Evolutionary conservation across 2,888 invertebrate genomes (phyloP).

Genomic region (Rhorus exstirpatorius): DNA sequence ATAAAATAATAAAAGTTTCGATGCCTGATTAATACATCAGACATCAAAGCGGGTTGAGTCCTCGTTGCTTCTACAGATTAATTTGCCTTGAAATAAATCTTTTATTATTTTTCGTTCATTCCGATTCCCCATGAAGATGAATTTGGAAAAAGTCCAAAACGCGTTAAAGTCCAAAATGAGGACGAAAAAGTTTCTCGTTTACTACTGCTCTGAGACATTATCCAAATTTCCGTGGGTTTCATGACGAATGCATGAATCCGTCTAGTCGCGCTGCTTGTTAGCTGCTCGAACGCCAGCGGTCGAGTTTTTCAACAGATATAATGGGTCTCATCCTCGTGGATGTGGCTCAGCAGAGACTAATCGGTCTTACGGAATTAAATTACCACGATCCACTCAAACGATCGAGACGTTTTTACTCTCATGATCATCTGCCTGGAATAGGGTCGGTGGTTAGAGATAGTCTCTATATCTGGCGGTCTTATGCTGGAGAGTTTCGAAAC

Average conservation of each 20-base stretch:
- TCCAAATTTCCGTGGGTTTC: not conserved
- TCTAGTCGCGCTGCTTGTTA: not conserved
- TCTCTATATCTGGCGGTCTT: constrained; percentile 10
- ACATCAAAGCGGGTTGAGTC: no score
- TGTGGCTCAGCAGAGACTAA: constrained; percentile 10
- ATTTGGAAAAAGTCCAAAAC: not conserved
- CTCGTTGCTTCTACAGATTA: no score
- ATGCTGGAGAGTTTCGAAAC: constrained; percentile 27
- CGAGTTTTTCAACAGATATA: constrained; percentile 8
- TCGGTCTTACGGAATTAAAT: constrained; percentile 12
- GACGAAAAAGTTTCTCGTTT: not conserved
- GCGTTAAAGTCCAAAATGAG: not conserved
- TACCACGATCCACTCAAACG: constrained; percentile 31
- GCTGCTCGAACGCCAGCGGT: not conserved
- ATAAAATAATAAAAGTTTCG: no score
- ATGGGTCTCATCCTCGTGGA: not conserved
- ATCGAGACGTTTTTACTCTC: constrained; percentile 42
- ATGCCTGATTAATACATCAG: no score
- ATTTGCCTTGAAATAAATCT: no score
- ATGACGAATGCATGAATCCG: not conserved
- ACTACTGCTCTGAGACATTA: not conserved
- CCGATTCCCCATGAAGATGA: not conserved
- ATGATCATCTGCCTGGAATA: constrained; percentile 39
- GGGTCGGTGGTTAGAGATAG: constrained; percentile 19
- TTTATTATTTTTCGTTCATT: no score